Conservation (phyloP, 2,888 invertebrate genomes). For the Spilarctia lutea region DNA sequence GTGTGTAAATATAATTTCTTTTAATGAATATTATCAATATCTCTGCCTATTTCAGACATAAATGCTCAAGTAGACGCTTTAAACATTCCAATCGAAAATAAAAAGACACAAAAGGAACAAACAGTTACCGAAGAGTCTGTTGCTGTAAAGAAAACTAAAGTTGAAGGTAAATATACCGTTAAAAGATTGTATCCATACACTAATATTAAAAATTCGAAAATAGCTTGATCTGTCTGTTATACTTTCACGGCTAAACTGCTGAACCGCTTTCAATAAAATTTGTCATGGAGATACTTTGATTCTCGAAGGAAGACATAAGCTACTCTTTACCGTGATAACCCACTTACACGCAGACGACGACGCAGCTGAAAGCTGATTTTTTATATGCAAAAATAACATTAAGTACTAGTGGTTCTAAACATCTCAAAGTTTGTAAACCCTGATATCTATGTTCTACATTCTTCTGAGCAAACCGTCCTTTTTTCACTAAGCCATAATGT, state of each 20-base stretch:
- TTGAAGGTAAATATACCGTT: slow-evolving; percentile 25
- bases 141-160: slow-evolving; percentile 1
- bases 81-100: slow-evolving; percentile 28
- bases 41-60: slow-evolving; percentile 10
- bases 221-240: not conserved
- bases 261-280: too few species aligned
- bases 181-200: not conserved
- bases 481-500: not conserved
- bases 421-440: too few species aligned
- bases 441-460: too few species aligned
- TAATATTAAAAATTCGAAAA: not conserved
- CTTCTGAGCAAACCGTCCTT: too few species aligned
- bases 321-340: too few species aligned
- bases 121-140: slow-evolving; percentile 13
- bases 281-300: too few species aligned
- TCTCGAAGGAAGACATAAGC: too few species aligned
- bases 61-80: not conserved
- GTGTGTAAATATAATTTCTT: not conserved
- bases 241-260: not conserved
- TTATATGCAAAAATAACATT: too few species aligned
- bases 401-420: not conserved
- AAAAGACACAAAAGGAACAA: slow-evolving; percentile 32
- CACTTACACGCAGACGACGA: too few species aligned
- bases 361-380: too few species aligned
- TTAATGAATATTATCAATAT: not conserved